These are phyloP conservation scores for Anastrepha obliqua DNA, from an alignment of 1,140 invertebrate species.

Conservation along the genomic window DNA sequence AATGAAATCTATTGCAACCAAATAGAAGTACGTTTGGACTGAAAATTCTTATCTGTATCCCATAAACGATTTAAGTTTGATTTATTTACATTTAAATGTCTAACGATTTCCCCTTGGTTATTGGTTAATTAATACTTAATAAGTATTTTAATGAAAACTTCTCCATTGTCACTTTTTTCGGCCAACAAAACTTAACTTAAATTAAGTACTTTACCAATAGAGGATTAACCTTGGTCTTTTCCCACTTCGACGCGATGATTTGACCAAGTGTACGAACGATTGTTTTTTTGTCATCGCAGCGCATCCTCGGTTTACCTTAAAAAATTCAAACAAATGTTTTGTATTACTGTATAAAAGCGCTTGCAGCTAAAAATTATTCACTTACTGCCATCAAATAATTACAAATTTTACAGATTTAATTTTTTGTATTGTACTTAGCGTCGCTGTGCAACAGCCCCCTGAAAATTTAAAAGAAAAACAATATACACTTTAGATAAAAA, in stretches of 20 bases:
- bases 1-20: too few relatives aligned
- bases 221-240: background rate
- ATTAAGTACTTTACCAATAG: background rate
- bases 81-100: too few relatives aligned
- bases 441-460: slow-evolving; percentile 36
- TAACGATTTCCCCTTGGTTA: too few relatives aligned
- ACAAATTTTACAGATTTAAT: slow-evolving; percentile 14
- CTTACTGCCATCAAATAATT: slow-evolving; percentile 24
- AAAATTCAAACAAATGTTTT: background rate
- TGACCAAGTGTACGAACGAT: background rate
- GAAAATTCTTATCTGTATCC: too few relatives aligned
- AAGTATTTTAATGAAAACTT: background rate
- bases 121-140: background rate
- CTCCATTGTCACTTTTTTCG: background rate
- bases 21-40: too few relatives aligned
- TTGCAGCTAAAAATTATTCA: background rate
- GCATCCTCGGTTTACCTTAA: background rate
- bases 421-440: slow-evolving; percentile 4
- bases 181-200: slow-evolving; percentile 7
- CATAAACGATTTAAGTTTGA: too few relatives aligned
- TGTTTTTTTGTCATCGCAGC: background rate
- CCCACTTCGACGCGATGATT: background rate
- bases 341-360: background rate
- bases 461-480: slow-evolving; percentile 46
- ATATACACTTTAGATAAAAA: slow-evolving; percentile 20